Evolutionary conservation across 2,888 invertebrate genomes (phyloP).

Genomic region (Nudaria mundana): DNA sequence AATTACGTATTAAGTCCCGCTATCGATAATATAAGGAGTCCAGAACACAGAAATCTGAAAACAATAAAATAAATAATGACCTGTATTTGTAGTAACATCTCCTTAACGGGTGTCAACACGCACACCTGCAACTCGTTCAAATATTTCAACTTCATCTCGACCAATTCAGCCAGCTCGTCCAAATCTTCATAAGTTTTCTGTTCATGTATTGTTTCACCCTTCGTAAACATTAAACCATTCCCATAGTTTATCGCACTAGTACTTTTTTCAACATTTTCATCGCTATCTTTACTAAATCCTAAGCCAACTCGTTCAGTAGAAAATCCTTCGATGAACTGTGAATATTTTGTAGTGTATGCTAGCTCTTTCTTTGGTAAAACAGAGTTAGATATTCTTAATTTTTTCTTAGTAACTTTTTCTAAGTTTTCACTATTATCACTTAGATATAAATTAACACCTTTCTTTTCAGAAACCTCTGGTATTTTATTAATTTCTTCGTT

Average conservation of each 20-base stretch:
- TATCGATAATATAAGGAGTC: too few relatives aligned
- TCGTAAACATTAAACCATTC: conserved; percentile 72
- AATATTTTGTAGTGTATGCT: conserved; percentile 71
- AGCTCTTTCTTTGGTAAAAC: conserved; percentile 61
- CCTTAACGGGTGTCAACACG: conserved; percentile 74
- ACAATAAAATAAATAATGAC: conserved; percentile 39
- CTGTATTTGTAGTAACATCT: conserved; percentile 81
- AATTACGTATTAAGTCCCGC: too few relatives aligned
- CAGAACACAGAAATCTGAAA: background rate
- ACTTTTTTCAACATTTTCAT: conserved; percentile 35
- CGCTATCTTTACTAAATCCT: conserved; percentile 64
- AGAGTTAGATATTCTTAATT: conserved; percentile 69
- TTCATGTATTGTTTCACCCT: conserved; percentile 74
- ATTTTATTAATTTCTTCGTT: conserved; percentile 19
- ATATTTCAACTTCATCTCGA: conserved; percentile 78
- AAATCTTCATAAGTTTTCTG: conserved; percentile 60
- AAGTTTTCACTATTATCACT: conserved; percentile 45
- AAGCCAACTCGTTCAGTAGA: conserved; percentile 71
- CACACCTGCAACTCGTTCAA: conserved; percentile 70
- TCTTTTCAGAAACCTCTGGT: conserved; percentile 42
- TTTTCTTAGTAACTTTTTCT: conserved; percentile 54
- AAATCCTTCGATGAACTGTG: conserved; percentile 68
- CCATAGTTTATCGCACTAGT: conserved; percentile 67
- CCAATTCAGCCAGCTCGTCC: conserved; percentile 59
- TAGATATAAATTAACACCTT: conserved; percentile 62